These are phyloP conservation scores for Perodicticus potto DNA, from an alignment of 2,797 vertebrate genomes.

Conservation along the genomic window DNA sequence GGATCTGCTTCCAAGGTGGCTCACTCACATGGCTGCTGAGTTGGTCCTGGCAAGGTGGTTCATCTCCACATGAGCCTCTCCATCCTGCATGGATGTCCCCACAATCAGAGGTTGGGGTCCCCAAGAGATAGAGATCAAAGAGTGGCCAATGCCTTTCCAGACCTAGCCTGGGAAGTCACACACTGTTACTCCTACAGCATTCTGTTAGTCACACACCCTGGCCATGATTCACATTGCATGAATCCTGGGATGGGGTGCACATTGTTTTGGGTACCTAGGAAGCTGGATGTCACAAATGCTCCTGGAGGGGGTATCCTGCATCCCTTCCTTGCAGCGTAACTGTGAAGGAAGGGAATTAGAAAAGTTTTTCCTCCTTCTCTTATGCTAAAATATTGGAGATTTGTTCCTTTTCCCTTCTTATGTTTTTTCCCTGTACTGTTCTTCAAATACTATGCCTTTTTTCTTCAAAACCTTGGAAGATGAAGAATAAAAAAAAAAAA, in stretches of 20 bases:
- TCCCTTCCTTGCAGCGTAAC: not conserved
- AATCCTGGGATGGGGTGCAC: not conserved
- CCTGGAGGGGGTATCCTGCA: not conserved
- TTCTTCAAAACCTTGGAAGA: not conserved
- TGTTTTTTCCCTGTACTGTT: not conserved
- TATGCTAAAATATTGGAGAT: not conserved
- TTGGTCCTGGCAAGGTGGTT: not conserved
- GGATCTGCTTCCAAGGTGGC: not conserved
- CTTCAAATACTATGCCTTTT: not conserved
- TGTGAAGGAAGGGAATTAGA: not conserved
- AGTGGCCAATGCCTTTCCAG: not conserved
- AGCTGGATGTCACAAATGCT: not conserved
- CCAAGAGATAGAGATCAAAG: not conserved
- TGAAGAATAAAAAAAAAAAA: too few relatives aligned
- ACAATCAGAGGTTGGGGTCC: not conserved
- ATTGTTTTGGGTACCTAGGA: not conserved
- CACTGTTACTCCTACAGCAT: not conserved
- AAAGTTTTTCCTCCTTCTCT: not conserved
- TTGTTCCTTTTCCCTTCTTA: not conserved
- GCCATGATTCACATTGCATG: too few relatives aligned
- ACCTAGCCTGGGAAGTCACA: not conserved
- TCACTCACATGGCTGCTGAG: not conserved
- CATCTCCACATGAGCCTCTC: not conserved
- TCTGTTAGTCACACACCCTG: not conserved
- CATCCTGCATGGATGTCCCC: not conserved